These are phyloP conservation scores for Orius laevigatus DNA, from an alignment of 1,140 invertebrate genomes.

Conservation along the genomic window DNA sequence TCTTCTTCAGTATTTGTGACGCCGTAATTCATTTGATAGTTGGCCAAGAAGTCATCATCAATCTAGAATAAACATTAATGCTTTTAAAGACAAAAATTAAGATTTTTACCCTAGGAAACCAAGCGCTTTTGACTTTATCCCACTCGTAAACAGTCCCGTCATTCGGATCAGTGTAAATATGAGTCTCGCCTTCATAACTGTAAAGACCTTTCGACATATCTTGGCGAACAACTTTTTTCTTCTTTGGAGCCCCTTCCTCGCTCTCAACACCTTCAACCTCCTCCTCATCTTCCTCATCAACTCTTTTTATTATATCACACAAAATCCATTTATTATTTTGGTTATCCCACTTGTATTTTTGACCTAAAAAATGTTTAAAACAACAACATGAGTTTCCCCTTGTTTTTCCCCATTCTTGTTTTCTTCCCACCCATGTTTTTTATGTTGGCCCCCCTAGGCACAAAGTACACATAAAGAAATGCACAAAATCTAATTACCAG, in stretches of 20 bases:
- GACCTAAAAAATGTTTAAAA: constrained; percentile 18
- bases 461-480: not conserved
- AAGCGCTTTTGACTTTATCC: constrained; percentile 78
- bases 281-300: constrained; percentile 26
- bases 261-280: constrained; percentile 24
- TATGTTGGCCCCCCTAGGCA: not conserved
- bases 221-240: constrained; percentile 24
- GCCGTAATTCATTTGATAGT: constrained; percentile 92
- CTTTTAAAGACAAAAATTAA: constrained; percentile 7
- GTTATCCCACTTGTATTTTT: constrained; percentile 25
- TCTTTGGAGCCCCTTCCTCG: constrained; percentile 21
- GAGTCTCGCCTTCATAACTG: constrained; percentile 58
- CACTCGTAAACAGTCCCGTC: constrained; percentile 85
- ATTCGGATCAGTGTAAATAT: constrained; percentile 61
- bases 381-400: not conserved
- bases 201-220: constrained; percentile 33
- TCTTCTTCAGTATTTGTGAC: constrained; percentile 32
- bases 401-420: not conserved
- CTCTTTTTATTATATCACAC: constrained; percentile 14
- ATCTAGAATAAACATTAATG: constrained; percentile 34
- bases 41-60: constrained; percentile 90
- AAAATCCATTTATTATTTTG: constrained; percentile 40
- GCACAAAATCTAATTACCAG: not conserved
- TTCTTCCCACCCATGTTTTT: constrained; percentile 5
- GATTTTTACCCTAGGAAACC: constrained; percentile 72